A percentile compares a stretch with the other conserved stretches of the same genome.
These are phyloP conservation scores for Bombus haemorrhoidalis DNA, from an alignment of 1,140 invertebrate species.

Conservation along the genomic window DNA sequence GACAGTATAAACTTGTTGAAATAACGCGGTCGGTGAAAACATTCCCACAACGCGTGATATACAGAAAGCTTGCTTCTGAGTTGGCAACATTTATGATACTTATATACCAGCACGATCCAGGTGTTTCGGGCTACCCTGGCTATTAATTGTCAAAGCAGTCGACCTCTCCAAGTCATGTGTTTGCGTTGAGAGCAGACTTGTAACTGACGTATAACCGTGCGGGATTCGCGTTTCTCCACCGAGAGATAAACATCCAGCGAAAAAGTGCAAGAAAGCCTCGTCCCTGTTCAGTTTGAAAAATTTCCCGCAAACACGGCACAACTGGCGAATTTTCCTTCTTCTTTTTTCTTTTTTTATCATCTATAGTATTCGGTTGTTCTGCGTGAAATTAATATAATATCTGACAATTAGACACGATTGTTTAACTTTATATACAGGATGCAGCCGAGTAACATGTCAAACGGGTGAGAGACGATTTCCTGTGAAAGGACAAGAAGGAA, in stretches of 20 bases:
- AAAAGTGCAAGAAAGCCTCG: background rate
- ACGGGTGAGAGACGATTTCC: no score
- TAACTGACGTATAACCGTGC: conserved; percentile 27
- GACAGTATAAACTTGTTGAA: background rate
- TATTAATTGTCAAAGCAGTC: conserved; percentile 43
- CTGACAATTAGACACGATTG: no score
- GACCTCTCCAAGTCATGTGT: conserved; percentile 8
- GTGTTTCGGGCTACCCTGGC: conserved; percentile 10
- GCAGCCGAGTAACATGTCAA: no score
- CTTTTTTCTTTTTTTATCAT: background rate
- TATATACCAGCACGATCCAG: conserved; percentile 8
- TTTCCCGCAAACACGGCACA: background rate
- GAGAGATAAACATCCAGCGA: background rate
- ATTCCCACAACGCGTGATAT: background rate
- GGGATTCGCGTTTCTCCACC: background rate
- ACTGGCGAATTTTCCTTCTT: background rate
- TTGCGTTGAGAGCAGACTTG: conserved; percentile 25
- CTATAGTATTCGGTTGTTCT: no score
- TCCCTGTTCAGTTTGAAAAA: background rate
- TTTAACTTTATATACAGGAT: no score
- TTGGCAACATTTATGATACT: conserved; percentile 40
- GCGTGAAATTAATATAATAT: no score
- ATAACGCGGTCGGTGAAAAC: background rate
- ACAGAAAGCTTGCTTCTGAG: background rate
- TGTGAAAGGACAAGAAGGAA: no score